Base-by-base conservation (phyloP, 2,888 invertebrate genomes). In the Toxonevra muliebris region DNA sequence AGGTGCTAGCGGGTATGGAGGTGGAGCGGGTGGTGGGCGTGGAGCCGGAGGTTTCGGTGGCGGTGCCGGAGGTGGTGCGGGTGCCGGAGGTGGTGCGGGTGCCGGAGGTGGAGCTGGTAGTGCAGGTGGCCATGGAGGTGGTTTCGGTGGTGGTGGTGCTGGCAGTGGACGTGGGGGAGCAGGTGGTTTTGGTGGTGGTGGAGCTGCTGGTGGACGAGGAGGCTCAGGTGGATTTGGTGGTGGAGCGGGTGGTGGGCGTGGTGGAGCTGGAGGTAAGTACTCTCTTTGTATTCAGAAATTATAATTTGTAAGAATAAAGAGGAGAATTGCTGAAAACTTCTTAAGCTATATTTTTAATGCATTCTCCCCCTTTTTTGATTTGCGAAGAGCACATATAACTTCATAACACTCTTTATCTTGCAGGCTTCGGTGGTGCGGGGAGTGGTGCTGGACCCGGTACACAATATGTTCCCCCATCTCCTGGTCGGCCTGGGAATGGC, bases 401-500 rank as follows among this genome's bases (percentile, higher is more conserved):
- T n/a, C n/a, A 30, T 7, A 30, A 30, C 30, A 4, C 7, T 2
- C 30, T 7, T 4, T 30, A 30, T 30, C 30, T 30, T 30, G 7
- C 7, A 30, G 30, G 71, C 1, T 62, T 15, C 8, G 69, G 69
- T 0, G 67, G 71, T 0, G 69, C 67, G 1, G 74, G 71, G 58
- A 71, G 73, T 30, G 79, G 76, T 8, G 79, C 77, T n/a, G 71
- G 76, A 68, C 76, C 75, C 57, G 80, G 81, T 11, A 62, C 74
- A 12, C 76, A 77, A 55, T 78, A 74, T 65, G 74, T 73, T 69
- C 80, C 74, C 41, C 79, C 75, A 19, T 15, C 70, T n/a, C 66
- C 70, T 41, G 72, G 74, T 15, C 43, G 77, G 71, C 61, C 71
- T 61, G 80, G 82, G 12, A 86, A 84, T 69, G 86, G 86, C 50